Evolutionary conservation across 2,888 invertebrate species (phyloP).

Genomic region (Nomada lathburiana): DNA sequence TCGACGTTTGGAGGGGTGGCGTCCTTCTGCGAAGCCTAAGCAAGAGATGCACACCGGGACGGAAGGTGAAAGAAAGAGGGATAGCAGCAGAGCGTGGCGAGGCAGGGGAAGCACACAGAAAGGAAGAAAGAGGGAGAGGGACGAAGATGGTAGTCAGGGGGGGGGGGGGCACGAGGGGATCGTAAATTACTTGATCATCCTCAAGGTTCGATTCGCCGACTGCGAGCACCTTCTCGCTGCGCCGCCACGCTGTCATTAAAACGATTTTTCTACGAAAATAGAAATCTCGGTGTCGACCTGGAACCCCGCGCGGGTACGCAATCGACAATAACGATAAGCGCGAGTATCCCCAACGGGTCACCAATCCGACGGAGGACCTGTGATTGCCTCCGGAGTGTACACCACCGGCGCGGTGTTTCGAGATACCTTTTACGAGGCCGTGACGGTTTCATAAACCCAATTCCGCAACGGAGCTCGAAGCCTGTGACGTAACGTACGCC

Average conservation of each 20-base stretch:
- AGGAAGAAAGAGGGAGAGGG: slow-evolving; percentile 2
- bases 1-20: slow-evolving; percentile 79
- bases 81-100: slow-evolving; percentile 1
- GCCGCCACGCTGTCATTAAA: slow-evolving; percentile 48
- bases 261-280: slow-evolving; percentile 60
- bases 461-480: not conserved
- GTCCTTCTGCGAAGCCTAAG: slow-evolving; percentile 76
- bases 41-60: slow-evolving; percentile 54
- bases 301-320: slow-evolving; percentile 4
- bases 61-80: slow-evolving; percentile 17
- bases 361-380: not conserved
- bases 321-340: slow-evolving; percentile 32
- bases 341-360: not conserved
- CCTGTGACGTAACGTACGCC: not conserved
- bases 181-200: slow-evolving; percentile 72
- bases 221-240: slow-evolving; percentile 58
- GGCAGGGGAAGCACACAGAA: not conserved
- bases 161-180: slow-evolving; percentile 38
- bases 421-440: not conserved
- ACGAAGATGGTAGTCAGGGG: slow-evolving; percentile 18
- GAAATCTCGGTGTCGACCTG: slow-evolving; percentile 26
- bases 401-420: too few species aligned
- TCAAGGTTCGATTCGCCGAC: slow-evolving; percentile 69
- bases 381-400: not conserved
- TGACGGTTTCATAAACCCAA: slow-evolving; percentile 3